phyloP scores from a whole-genome alignment of 1,140 invertebrate genomes.

The Scylla paramamosain region DNA sequence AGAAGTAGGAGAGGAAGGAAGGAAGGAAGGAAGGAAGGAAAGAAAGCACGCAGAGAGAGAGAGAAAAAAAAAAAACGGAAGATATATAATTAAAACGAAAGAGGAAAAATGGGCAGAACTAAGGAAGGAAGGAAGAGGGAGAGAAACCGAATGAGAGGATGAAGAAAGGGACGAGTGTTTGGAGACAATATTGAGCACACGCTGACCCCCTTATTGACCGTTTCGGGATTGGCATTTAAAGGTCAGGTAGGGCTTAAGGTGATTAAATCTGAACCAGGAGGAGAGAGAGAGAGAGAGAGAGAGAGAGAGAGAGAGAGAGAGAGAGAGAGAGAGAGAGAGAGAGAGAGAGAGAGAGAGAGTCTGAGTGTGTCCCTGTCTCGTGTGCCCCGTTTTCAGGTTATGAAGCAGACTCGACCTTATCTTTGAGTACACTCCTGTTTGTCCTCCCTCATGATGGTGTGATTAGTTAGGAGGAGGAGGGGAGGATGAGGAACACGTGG shows the following conservation, averaged over 20 bases:
- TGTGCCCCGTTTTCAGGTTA: no score
- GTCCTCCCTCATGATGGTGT: no score
- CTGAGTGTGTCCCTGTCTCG: no score
- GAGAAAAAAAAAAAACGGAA: background rate
- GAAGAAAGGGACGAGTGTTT: background rate
- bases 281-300: background rate
- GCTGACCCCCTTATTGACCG: background rate
- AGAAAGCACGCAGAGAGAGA: background rate
- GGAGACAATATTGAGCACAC: background rate
- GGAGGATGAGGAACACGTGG: no score
- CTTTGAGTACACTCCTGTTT: no score
- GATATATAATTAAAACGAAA: background rate
- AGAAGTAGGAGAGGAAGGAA: background rate
- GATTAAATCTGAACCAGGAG: background rate
- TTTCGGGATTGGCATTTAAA: constrained; percentile 30
- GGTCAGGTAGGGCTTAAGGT: constrained; percentile 36
- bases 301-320: constrained; percentile 46
- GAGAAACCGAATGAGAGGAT: background rate
- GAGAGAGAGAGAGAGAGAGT: constrained; percentile 25
- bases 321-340: constrained; percentile 31
- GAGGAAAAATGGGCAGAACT: background rate
- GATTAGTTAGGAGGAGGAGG: no score
- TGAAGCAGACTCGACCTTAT: no score
- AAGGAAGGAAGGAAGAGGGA: background rate
- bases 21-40: background rate